Percentiles rank a stretch among this genome's conserved stretches.
These are phyloP conservation scores for Monopis laevigella DNA, from an alignment of 2,888 invertebrate genomes.

Conservation along the genomic window DNA sequence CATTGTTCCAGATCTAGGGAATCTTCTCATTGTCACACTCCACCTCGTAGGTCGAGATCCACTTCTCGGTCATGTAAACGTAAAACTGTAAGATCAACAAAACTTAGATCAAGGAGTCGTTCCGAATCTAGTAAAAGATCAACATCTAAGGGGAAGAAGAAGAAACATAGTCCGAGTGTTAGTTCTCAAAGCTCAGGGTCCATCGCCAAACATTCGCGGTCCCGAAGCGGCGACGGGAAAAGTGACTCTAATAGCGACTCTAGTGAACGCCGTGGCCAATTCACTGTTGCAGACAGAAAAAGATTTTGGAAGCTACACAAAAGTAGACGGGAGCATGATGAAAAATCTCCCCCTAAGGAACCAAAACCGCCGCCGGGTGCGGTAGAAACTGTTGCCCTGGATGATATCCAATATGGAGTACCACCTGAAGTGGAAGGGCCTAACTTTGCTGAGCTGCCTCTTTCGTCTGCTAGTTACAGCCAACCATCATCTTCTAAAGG, in stretches of 20 bases:
- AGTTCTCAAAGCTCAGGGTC: conserved; percentile 35
- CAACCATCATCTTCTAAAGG: conserved; percentile 47
- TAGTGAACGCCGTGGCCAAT: conserved; percentile 53
- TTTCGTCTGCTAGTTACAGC: conserved; percentile 27
- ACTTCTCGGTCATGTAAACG: conserved; percentile 37
- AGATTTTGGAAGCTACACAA: conserved; percentile 54
- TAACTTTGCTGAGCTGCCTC: conserved; percentile 44
- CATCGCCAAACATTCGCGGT: conserved; percentile 20
- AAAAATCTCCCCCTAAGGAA: conserved; percentile 41
- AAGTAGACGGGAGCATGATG: conserved; percentile 33
- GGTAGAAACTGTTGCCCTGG: conserved; percentile 35
- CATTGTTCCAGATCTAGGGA: not conserved
- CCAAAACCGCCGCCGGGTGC: conserved; percentile 51
- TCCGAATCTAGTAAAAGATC: conserved; percentile 34
- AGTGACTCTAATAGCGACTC: conserved; percentile 32
- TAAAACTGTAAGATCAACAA: conserved; percentile 26
- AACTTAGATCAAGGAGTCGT: conserved; percentile 26
- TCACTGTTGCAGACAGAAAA: conserved; percentile 55
- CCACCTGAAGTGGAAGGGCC: conserved; percentile 58
- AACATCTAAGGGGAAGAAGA: conserved; percentile 24
- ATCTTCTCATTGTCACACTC: not conserved
- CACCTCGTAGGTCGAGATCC: conserved; percentile 21
- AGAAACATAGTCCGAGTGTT: conserved; percentile 21
- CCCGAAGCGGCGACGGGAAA: conserved; percentile 33
- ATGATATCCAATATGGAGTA: conserved; percentile 50